Conservation (phyloP, 2,113 vertebrate species). For the Cyanoliseus patagonus region DNA sequence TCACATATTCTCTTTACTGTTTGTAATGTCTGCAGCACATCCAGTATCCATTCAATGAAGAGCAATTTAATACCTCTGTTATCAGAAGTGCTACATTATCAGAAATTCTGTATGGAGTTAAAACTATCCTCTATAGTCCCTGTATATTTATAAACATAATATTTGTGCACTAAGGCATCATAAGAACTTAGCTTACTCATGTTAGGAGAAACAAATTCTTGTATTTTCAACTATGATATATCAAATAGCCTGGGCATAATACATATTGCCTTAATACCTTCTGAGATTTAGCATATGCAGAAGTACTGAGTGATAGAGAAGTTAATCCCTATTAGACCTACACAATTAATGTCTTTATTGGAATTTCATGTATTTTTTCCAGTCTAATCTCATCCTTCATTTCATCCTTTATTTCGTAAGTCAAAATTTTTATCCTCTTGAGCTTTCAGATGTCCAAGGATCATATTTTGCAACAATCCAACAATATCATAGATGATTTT, state of each 20-base stretch:
- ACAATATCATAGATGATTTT: background rate
- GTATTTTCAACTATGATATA: background rate
- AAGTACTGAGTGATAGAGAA: background rate
- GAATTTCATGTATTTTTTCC: background rate
- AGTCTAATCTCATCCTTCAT: background rate
- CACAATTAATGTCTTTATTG: background rate
- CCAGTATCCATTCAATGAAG: background rate
- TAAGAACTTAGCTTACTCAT: background rate
- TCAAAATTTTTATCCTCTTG: background rate
- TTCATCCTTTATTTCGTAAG: background rate
- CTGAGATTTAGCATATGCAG: background rate
- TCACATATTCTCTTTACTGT: background rate
- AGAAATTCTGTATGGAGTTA: background rate
- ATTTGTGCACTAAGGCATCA: background rate
- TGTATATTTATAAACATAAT: background rate
- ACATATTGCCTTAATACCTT: background rate
- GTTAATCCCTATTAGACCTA: background rate
- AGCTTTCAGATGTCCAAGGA: background rate
- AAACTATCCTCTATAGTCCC: background rate
- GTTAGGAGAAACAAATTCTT: background rate
- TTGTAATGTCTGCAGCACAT: background rate
- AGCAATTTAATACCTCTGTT: background rate
- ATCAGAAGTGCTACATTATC: background rate
- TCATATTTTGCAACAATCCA: background rate
- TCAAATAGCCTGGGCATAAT: background rate